These are phyloP conservation scores for Arrhamphus sclerolepis DNA, from an alignment of 2,797 vertebrate genomes.

Conservation along the genomic window DNA sequence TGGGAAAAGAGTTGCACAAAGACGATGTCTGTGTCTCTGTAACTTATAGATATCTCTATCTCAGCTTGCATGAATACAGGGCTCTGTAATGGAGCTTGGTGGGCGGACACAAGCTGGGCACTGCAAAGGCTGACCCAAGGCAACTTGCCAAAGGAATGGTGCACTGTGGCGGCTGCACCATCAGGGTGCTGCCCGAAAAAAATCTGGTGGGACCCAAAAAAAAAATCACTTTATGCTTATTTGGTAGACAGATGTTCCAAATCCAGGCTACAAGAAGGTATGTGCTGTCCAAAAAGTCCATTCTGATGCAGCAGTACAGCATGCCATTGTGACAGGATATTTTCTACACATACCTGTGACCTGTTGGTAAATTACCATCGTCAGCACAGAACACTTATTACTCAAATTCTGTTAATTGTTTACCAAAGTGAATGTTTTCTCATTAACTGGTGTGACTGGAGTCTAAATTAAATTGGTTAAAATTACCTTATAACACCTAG, in stretches of 20 bases:
- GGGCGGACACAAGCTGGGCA: constrained; percentile 46
- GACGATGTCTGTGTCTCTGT: constrained; percentile 51
- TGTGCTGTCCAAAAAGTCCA: not conserved
- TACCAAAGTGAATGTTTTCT: not conserved
- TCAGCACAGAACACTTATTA: not conserved
- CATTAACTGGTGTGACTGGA: constrained; percentile 9
- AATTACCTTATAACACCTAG: constrained; percentile 40
- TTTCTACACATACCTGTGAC: not conserved
- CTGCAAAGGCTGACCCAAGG: constrained; percentile 38
- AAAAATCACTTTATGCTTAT: not conserved
- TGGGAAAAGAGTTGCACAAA: constrained; percentile 55
- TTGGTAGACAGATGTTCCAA: not conserved
- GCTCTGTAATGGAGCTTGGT: constrained; percentile 60
- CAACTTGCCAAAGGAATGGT: constrained; percentile 45
- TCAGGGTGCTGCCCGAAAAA: constrained; percentile 41
- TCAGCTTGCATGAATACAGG: constrained; percentile 51
- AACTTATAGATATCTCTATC: constrained; percentile 62
- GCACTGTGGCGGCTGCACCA: constrained; percentile 23
- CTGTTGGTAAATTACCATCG: not conserved
- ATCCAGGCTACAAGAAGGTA: not conserved
- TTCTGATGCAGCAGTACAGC: too few species aligned
- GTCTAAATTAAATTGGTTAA: constrained; percentile 57
- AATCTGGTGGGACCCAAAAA: constrained; percentile 31
- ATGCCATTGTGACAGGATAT: too few species aligned
- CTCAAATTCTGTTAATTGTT: not conserved